A percentile compares a stretch with the other conserved stretches of the same genome.
These are phyloP conservation scores for Microchirus variegatus DNA, from an alignment of 2,797 vertebrate genomes.

Conservation along the genomic window DNA sequence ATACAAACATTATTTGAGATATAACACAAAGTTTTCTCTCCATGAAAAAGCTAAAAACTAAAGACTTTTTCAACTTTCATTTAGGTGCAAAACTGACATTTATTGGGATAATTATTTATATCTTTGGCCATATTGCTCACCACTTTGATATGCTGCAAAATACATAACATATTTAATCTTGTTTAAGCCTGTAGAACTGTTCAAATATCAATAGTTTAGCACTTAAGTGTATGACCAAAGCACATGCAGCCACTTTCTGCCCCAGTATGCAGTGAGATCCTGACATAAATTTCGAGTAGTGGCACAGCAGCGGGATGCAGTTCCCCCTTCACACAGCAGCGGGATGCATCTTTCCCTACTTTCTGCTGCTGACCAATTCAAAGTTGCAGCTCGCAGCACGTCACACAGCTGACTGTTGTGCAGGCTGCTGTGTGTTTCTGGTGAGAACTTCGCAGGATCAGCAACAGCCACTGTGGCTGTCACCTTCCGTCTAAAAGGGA, in stretches of 20 bases:
- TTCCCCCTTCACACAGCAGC: background rate
- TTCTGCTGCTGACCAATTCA: slow-evolving; percentile 15
- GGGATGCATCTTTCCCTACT: background rate
- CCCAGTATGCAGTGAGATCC: background rate
- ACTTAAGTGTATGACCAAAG: background rate
- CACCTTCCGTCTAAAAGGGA: slow-evolving; percentile 32
- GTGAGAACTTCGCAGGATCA: slow-evolving; percentile 35
- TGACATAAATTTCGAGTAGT: background rate
- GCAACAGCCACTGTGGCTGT: slow-evolving; percentile 14
- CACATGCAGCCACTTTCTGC: background rate
- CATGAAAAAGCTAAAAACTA: too few relatives aligned
- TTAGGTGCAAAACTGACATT: too few relatives aligned
- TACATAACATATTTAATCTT: too few relatives aligned
- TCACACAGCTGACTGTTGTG: background rate
- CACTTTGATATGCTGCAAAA: too few relatives aligned
- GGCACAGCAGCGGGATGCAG: background rate
- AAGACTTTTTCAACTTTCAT: too few relatives aligned
- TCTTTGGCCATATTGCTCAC: too few relatives aligned
- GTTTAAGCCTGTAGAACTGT: too few relatives aligned
- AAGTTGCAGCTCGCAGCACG: background rate
- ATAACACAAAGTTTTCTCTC: too few relatives aligned
- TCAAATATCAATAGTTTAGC: too few relatives aligned
- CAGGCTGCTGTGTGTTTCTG: slow-evolving; percentile 10
- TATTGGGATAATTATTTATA: too few relatives aligned
- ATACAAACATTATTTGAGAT: too few relatives aligned